A percentile compares a stretch with the other conserved stretches of the same genome.
phyloP scores from a whole-genome alignment of 1,140 invertebrate species.

The Vanessa atalanta region DNA sequence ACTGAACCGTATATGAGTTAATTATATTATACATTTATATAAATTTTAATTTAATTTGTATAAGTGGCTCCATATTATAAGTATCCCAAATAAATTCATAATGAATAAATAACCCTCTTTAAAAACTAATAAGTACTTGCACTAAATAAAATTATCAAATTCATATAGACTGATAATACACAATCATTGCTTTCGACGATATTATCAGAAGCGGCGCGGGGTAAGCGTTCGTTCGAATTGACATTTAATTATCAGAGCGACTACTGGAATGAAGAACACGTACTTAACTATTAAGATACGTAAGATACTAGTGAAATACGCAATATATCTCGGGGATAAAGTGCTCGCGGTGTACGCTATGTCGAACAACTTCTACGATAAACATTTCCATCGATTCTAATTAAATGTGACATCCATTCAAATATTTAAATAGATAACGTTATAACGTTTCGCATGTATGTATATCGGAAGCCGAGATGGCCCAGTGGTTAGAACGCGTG shows the following conservation, averaged over 20 bases:
- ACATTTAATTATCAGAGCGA: conserved; percentile 45
- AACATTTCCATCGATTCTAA: neutral
- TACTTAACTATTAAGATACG: conserved; percentile 16
- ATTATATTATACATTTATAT: no score
- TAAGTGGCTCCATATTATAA: no score
- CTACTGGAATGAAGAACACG: conserved; percentile 29
- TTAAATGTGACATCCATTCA: no score
- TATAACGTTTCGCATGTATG: no score
- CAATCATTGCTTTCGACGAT: conserved; percentile 29
- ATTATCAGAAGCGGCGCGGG: conserved; percentile 40
- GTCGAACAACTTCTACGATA: neutral
- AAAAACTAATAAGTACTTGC: neutral
- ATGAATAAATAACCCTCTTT: neutral
- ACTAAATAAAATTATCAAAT: conserved; percentile 23
- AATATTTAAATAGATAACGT: neutral
- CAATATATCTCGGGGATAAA: conserved; percentile 9
- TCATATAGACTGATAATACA: conserved; percentile 16
- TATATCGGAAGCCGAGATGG: no score
- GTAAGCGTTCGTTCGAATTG: conserved; percentile 37
- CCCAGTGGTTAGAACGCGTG: no score
- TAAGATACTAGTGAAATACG: conserved; percentile 13
- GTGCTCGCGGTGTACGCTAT: neutral
- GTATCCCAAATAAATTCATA: neutral
- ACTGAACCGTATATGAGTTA: no score
- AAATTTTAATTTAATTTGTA: no score